phyloP scores from a whole-genome alignment of 1,140 invertebrate species.

The Drosophila carrolli region DNA sequence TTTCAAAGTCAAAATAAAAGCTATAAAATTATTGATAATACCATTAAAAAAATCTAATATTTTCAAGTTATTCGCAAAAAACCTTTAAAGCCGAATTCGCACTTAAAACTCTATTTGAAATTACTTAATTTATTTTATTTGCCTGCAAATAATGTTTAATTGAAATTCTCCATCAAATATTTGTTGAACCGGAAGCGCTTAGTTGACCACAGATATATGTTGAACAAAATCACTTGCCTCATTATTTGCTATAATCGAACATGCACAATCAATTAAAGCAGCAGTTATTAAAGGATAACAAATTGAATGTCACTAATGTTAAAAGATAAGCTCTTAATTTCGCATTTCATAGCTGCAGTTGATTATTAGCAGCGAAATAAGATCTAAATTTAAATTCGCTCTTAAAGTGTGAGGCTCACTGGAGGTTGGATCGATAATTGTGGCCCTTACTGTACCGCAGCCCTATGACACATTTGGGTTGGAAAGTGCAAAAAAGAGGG shows the following conservation, averaged over 20 bases:
- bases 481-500: neutral
- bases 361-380: too few species aligned
- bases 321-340: too few species aligned
- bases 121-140: conserved; percentile 1
- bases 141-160: neutral
- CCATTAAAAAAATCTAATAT: too few species aligned
- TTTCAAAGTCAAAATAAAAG: too few species aligned
- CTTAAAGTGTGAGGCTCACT: too few species aligned
- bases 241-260: conserved; percentile 8
- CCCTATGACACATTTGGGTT: too few species aligned
- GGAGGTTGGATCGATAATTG: neutral
- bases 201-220: conserved; percentile 7
- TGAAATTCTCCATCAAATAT: neutral
- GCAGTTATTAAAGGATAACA: neutral
- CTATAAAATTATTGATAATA: too few species aligned
- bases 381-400: too few species aligned
- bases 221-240: neutral
- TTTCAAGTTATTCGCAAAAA: too few species aligned
- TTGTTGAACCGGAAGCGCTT: neutral
- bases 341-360: too few species aligned
- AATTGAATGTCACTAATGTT: too few species aligned
- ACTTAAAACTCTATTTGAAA: neutral
- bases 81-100: too few species aligned
- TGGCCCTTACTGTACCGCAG: neutral
- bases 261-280: conserved; percentile 2